A percentile compares a stretch with the other conserved stretches of the same genome.
Conservation (phyloP, 2,113 vertebrate species). For the Neolamprologus toae region DNA sequence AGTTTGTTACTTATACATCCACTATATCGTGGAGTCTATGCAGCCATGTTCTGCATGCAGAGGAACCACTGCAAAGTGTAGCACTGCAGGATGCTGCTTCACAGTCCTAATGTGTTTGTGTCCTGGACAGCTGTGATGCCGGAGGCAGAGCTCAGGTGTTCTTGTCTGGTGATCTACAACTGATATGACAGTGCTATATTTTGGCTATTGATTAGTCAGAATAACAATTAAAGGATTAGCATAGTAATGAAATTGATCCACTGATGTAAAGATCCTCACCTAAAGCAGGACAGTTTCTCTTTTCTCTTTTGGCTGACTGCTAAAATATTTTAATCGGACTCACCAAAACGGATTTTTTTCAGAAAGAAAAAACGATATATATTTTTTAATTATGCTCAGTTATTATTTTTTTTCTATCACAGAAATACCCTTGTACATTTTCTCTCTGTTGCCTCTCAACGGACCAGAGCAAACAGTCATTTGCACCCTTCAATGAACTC, state of each 20-base stretch:
- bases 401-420: background rate
- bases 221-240: background rate
- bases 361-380: background rate
- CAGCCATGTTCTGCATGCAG: background rate
- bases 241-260: background rate
- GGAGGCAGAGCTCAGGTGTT: background rate
- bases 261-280: background rate
- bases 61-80: background rate
- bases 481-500: background rate
- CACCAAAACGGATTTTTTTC: accelerated
- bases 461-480: background rate
- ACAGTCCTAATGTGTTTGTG: background rate
- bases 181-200: background rate
- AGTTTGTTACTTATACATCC: background rate
- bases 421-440: background rate
- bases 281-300: background rate
- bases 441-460: background rate
- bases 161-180: background rate
- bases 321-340: background rate
- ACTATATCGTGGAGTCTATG: background rate
- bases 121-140: background rate
- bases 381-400: background rate
- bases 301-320: background rate
- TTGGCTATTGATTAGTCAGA: background rate
- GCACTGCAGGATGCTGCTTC: background rate